Base-by-base conservation (phyloP, 2,797 vertebrate species). In the Darevskia nairensis region DNA sequence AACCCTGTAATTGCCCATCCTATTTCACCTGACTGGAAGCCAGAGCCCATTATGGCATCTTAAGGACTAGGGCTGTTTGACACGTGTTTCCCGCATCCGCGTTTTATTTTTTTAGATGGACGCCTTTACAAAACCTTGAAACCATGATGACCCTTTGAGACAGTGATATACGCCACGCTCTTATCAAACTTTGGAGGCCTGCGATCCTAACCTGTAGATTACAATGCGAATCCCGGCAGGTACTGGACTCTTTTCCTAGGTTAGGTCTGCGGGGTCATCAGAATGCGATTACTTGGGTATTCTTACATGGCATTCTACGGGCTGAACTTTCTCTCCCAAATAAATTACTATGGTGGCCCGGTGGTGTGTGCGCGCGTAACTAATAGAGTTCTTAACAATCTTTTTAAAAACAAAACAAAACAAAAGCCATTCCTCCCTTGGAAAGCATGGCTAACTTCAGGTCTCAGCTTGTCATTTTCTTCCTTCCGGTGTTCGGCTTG, bases 341-440 rank as follows among this genome's bases (percentile, higher is more conserved):
- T 17, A n/a, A 27, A 64, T 85, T 8, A 27, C 2, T 25, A 39
- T 25, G 32, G 3, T 4, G 46, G 9, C 46, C 35, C 25, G 4
- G 6, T 41, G 29, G 7, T 68, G 25, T 27, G 25, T 68, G 8
- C 7, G 29, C 32, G 13, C 4, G n/a, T 7, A 74, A 35, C 19
- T 35, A 8, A 74, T 8, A 35, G n/a, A 7, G 32, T 21, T 64
- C 0, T 32, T 61, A 11, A 6, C 11, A 80, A 80, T 11, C 32
- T 10, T 23, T 92, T 91, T 41, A 44, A 50, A 27, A 27, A 9
- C 44, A 15, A 79, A 19, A 84, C 4, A 35, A 35, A 39, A 39
- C 8, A 0, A 1, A 0, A 44, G 3, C 8, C 44, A 46, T 13
- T 59, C 39, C 61, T 8, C 41, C 50, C 1, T 55, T 0, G 13